Evolutionary conservation across 2,113 vertebrate species (phyloP).

Genomic region (Psephotus haematonotus): DNA sequence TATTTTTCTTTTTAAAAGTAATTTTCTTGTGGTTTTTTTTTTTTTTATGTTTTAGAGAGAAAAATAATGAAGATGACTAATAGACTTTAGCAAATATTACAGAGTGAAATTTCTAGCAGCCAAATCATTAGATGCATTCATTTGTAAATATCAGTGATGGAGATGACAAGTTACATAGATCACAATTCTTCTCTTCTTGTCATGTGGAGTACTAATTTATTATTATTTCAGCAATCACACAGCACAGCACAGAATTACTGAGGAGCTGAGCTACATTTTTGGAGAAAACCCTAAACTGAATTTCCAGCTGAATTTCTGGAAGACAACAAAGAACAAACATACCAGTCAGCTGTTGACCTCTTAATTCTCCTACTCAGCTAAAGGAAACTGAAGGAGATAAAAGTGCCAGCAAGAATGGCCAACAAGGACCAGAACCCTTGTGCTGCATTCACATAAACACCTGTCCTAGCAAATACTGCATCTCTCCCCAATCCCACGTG

Average conservation of each 20-base stretch:
- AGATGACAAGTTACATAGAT: constrained; percentile 23
- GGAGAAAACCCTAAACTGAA: not conserved
- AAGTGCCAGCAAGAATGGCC: rapidly evolving
- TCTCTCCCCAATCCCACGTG: too few relatives aligned
- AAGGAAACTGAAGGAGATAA: not conserved
- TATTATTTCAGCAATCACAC: constrained; percentile 11
- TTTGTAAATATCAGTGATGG: constrained; percentile 28
- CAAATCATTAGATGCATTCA: constrained; percentile 13
- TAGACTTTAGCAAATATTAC: not conserved
- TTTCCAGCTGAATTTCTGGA: not conserved
- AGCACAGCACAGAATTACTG: not conserved
- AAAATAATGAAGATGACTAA: constrained; percentile 4
- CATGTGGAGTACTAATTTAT: not conserved
- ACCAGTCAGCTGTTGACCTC: not conserved
- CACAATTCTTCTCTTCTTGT: not conserved
- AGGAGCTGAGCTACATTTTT: not conserved
- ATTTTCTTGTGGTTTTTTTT: not conserved
- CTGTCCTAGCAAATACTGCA: too few relatives aligned
- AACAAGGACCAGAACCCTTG: not conserved
- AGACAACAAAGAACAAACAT: not conserved
- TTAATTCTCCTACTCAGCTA: not conserved
- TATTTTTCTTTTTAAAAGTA: not conserved
- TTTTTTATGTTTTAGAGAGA: not conserved
- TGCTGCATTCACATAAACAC: not conserved
- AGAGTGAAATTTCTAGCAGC: not conserved